A percentile compares a stretch with the other conserved stretches of the same genome.
These are phyloP conservation scores for Chrysodeixis includens DNA, from an alignment of 2,888 invertebrate species.

Conservation along the genomic window DNA sequence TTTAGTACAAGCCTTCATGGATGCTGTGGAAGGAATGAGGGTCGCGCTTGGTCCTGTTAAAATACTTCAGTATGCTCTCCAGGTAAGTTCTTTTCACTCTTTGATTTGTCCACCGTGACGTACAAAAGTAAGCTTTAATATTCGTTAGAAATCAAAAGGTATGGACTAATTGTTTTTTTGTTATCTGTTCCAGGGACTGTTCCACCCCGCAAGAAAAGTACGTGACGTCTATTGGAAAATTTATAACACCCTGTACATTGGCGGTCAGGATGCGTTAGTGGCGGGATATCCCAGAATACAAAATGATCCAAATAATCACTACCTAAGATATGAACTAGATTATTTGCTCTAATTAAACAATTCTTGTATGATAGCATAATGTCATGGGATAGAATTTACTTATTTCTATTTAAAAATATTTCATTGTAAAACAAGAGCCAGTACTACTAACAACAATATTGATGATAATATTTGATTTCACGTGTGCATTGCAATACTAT, in stretches of 20 bases:
- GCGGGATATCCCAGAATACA: constrained; percentile 99
- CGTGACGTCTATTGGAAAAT: constrained; percentile 99
- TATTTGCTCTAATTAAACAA: constrained; percentile 92
- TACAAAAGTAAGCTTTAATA: no score
- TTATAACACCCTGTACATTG: constrained; percentile 99
- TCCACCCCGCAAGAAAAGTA: constrained; percentile 99
- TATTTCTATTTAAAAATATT: constrained; percentile 32
- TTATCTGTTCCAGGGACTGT: constrained; percentile 95
- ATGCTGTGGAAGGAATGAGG: constrained; percentile 98
- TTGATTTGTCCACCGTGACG: no score
- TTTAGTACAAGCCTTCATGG: constrained; percentile 99
- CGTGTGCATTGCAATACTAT: constrained; percentile 5
- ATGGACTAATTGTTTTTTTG: no score
- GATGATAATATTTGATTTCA: constrained; percentile 7
- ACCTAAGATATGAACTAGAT: constrained; percentile 97
- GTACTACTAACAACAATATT: constrained; percentile 15
- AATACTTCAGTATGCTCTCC: constrained; percentile 98
- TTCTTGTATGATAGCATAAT: constrained; percentile 39
- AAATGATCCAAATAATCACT: constrained; percentile 98
- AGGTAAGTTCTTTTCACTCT: constrained; percentile 88
- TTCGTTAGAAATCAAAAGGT: no score
- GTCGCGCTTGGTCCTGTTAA: constrained; percentile 99
- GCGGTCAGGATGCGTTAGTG: constrained; percentile 99
- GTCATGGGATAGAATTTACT: constrained; percentile 51
- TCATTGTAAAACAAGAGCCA: constrained; percentile 40